Percentiles rank a stretch among this genome's conserved stretches.
Evolutionary conservation across 1,140 invertebrate species (phyloP).

Genomic region (Neocloeon triangulifer): DNA sequence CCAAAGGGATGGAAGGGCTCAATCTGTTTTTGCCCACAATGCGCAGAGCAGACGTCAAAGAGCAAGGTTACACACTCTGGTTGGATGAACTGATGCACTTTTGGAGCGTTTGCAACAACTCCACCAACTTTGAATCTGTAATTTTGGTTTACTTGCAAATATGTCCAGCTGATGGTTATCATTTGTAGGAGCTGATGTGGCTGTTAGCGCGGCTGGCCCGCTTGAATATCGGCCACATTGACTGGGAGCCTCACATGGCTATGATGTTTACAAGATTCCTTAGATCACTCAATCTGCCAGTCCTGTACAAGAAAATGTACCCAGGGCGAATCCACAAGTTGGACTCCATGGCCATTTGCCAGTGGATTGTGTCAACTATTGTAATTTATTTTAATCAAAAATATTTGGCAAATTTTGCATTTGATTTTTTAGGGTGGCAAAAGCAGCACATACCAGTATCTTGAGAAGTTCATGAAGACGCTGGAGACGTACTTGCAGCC

Average conservation of each 20-base stretch:
- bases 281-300: conserved; percentile 52
- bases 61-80: conserved; percentile 52
- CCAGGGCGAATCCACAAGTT: conserved; percentile 21
- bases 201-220: conserved; percentile 48
- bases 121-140: conserved; percentile 43
- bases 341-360: conserved; percentile 29
- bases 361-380: conserved; percentile 46
- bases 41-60: conserved; percentile 33
- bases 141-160: conserved; percentile 12
- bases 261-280: conserved; percentile 63
- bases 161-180: conserved; percentile 2
- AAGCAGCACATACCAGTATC: conserved; percentile 37
- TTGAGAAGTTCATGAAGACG: conserved; percentile 59
- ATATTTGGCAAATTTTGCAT: conserved; percentile 15
- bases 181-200: conserved; percentile 37
- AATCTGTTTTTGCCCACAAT: conserved; percentile 55
- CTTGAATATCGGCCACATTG: conserved; percentile 58
- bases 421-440: conserved; percentile 25
- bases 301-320: conserved; percentile 38
- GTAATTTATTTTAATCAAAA: no score
- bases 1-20: conserved; percentile 33
- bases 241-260: conserved; percentile 67
- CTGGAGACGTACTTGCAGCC: conserved; percentile 77
- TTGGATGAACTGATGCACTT: conserved; percentile 59
- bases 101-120: conserved; percentile 51